phyloP scores from a whole-genome alignment of 2,113 vertebrate species.

The Rhagologus leucostigma region DNA sequence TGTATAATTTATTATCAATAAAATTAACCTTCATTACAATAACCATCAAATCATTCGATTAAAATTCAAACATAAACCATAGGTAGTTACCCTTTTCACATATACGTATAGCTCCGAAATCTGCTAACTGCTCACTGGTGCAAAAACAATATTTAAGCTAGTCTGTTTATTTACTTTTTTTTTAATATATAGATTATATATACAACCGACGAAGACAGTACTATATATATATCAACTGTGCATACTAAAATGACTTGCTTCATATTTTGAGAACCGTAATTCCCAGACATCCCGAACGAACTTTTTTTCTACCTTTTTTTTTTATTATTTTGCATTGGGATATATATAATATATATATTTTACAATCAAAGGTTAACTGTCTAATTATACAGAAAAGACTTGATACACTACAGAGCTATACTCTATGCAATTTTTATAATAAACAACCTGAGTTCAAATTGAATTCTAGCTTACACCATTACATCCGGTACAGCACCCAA shows the following conservation, averaged over 20 bases:
- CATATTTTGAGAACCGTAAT: slow-evolving; percentile 51
- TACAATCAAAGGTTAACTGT: slow-evolving; percentile 74
- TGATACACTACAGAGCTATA: slow-evolving; percentile 78
- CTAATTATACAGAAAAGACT: slow-evolving; percentile 73
- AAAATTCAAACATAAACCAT: slow-evolving; percentile 78
- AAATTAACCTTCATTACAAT: slow-evolving; percentile 79
- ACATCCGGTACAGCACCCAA: slow-evolving; percentile 78
- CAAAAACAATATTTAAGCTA: slow-evolving; percentile 73
- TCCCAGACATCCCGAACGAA: slow-evolving; percentile 28
- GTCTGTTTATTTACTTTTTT: slow-evolving; percentile 54
- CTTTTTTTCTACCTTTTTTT: neutral
- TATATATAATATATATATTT: slow-evolving; percentile 63
- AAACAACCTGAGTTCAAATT: slow-evolving; percentile 87
- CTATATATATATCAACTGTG: slow-evolving; percentile 55
- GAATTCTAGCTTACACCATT: slow-evolving; percentile 83
- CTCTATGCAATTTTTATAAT: slow-evolving; percentile 74
- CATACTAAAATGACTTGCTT: slow-evolving; percentile 63
- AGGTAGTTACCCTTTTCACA: slow-evolving; percentile 81
- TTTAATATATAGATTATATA: slow-evolving; percentile 70
- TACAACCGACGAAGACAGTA: slow-evolving; percentile 64
- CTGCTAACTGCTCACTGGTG: slow-evolving; percentile 69
- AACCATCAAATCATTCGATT: slow-evolving; percentile 68
- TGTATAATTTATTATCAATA: slow-evolving; percentile 84
- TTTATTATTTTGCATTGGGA: slow-evolving; percentile 6
- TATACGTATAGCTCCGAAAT: slow-evolving; percentile 76